These are phyloP conservation scores for Clanis bilineata DNA, from an alignment of 2,888 invertebrate genomes.

Conservation along the genomic window DNA sequence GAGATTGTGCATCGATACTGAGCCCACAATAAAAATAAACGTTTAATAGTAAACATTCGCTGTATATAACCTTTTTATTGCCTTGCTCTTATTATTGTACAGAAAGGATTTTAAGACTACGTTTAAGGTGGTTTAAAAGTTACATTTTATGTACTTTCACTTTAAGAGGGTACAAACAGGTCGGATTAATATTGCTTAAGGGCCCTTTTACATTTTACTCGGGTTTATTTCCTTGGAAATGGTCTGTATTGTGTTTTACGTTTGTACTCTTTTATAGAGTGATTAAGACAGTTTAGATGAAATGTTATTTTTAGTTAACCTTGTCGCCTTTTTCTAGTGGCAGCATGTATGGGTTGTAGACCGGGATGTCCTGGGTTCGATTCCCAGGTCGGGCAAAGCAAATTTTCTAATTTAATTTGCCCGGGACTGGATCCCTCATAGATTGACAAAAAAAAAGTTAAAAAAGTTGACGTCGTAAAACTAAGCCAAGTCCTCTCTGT, in stretches of 20 bases:
- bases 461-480: no score
- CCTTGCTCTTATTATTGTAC: slow-evolving; percentile 11
- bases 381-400: no score
- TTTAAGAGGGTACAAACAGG: slow-evolving; percentile 4
- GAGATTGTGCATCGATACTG: slow-evolving; percentile 6
- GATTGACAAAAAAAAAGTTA: no score
- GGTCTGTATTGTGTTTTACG: not conserved
- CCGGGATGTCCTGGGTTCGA: no score
- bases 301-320: no score
- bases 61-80: slow-evolving; percentile 24
- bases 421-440: no score
- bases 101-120: not conserved
- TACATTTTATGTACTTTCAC: slow-evolving; percentile 6
- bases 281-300: not conserved
- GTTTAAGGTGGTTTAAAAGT: not conserved
- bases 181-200: not conserved
- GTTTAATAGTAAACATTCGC: slow-evolving; percentile 17
- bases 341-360: no score
- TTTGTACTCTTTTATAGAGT: not conserved
- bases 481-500: no score
- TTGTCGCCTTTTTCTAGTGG: no score
- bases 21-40: slow-evolving; percentile 20
- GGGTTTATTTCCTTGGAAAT: not conserved
- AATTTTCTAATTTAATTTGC: no score
- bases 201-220: not conserved